Evolutionary conservation across 2,888 invertebrate species (phyloP), one percentile per base, ranked within the genome.

Genomic region (Cantharis nigra): DNA sequence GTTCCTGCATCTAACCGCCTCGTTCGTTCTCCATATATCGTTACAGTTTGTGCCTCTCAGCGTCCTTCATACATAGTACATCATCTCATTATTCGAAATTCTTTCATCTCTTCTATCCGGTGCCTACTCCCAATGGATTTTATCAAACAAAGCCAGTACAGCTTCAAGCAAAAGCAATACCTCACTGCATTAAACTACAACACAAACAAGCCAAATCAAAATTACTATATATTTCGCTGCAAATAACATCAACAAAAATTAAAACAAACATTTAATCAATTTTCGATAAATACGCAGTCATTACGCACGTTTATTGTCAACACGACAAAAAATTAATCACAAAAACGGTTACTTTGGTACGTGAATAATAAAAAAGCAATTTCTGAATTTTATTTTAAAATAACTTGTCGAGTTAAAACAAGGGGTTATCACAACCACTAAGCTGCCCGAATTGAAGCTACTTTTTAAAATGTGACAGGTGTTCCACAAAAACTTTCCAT

Each of bases 11-110:
- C 30, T 26, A 69, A 72, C 76, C 69, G 70, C 18, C 70, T 64
- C 64, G 64, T 64, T 64, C 64, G 64, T 64, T 67, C 64, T 70
- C 70, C 73, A 67, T 74, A 74, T 77, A 77, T 77, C 71, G 73
- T 74, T 67, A 71, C 74, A 76, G 72, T 69, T 72, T 74, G 72
- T 67, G 71, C 74, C 73, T 74, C 71, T 72, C 64, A 78, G 77
- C 78, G 72, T 74, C 78, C 74, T 80, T 82, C 81, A 82, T 83
- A 80, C 82, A 83, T 83, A 81, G 78, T 82, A 81, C 78, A 83
- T 83, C 79, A 82, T 80, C 82, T 82, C 81, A 82, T 83, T 83
- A 83, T 83, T 79, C 79, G 23, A 74, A 80, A 81, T 82, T 83
- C 82, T 83, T 83, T 81, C 82, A 81, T 81, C 77, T 80, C 80